Evolutionary conservation across 2,888 invertebrate genomes (phyloP), one percentile per base, ranked within the genome.

Genomic region (Adela reaumurella): DNA sequence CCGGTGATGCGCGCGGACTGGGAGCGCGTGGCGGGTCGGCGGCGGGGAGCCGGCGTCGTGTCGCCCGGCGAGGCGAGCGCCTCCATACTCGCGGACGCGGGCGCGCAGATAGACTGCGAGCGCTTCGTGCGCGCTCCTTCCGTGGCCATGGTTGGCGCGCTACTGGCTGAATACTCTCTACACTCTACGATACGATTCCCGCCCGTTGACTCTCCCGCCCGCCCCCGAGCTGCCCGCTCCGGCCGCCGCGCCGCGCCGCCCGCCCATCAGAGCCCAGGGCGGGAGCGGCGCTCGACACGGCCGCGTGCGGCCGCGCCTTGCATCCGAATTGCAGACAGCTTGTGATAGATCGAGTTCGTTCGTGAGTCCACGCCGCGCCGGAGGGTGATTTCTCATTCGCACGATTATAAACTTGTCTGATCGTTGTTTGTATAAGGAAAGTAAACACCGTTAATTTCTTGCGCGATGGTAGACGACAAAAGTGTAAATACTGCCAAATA

Each of bases 81-180:
- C 63, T 88, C 88, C 85, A 88, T 85, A 65, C 85, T 86, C 64
- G 78, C 76, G 62, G 85, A 83, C 59, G 85, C 83, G 57, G 84
- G 85, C 61, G 87, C 84, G 71, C 88, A 88, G 67, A 89, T 88
- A 62, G 88, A 88, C 61, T 88, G 87, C 62, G 88, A 88, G 60
- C 89, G 86, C 60, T 87, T 87, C 63, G 83, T 81, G 57, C 83
- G 82, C 54, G 65, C 61, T 69, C 82, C 81, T 67, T 83, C 83
- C 70, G 84, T 83, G 57, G 83, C 81, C 84, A 84, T 84, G 64
- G 64, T 80, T 76, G 78, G 74, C 73, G 64, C 70, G 72, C 58
- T 71, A 78, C 77, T 76, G 71, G 56, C 50, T n/a, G n/a, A n/a
- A n/a, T n/a, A n/a, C n/a, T n/a, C n/a, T n/a, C n/a, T n/a, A n/a